phyloP scores from a whole-genome alignment of 2,797 vertebrate genomes.

The Parauchenoglanis punctatus region DNA sequence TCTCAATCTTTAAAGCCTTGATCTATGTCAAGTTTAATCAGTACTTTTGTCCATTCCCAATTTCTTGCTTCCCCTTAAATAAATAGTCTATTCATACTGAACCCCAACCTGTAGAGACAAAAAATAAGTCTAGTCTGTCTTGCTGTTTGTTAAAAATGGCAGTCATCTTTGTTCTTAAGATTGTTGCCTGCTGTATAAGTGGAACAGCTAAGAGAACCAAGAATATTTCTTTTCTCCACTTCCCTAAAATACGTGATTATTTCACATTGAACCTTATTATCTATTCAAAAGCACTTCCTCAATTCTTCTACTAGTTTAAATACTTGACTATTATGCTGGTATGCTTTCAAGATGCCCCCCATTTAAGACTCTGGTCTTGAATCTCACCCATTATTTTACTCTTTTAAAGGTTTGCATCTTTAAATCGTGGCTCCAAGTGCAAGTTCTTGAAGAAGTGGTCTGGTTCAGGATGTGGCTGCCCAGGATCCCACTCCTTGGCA shows the following conservation, averaged over 20 bases:
- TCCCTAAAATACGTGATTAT: neutral
- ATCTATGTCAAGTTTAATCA: neutral
- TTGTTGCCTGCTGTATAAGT: neutral
- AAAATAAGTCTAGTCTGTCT: neutral
- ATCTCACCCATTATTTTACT: constrained; percentile 30
- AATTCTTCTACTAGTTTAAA: neutral
- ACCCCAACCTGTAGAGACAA: neutral
- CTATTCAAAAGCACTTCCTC: neutral
- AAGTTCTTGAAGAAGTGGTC: constrained; percentile 92
- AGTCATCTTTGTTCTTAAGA: neutral
- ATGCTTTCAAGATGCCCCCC: neutral
- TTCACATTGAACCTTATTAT: neutral
- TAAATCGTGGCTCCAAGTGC: constrained; percentile 76
- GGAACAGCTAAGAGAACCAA: neutral
- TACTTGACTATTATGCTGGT: neutral
- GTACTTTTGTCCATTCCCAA: neutral
- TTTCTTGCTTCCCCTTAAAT: neutral
- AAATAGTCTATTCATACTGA: neutral
- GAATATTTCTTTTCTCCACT: neutral
- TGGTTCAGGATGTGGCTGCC: constrained; percentile 71
- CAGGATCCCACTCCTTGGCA: constrained; percentile 65
- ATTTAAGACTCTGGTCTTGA: neutral
- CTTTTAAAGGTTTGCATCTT: constrained; percentile 68
- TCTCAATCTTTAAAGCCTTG: neutral
- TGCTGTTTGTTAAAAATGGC: neutral